phyloP scores from a whole-genome alignment of 2,113 vertebrate species.

The Phylloscopus trochiloides region DNA sequence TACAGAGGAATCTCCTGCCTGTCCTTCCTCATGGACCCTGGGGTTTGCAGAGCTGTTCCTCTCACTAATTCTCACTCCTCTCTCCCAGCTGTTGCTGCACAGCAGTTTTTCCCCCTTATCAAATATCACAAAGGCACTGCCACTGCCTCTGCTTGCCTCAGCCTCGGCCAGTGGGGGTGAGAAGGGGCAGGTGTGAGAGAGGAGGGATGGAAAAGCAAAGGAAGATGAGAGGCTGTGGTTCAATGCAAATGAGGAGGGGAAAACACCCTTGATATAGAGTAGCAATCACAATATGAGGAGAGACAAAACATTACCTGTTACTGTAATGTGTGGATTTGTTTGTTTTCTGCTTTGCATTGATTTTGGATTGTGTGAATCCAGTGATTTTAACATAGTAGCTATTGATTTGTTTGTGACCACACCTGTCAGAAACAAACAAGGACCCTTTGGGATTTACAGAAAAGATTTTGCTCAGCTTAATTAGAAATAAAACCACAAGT shows the following conservation, averaged over 20 bases:
- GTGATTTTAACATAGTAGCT: not conserved
- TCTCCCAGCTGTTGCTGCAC: not conserved
- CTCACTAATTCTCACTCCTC: not conserved
- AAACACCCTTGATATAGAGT: not conserved
- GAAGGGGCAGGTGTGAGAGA: not conserved
- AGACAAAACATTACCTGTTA: not conserved
- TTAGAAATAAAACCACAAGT: not conserved
- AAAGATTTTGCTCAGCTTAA: not conserved
- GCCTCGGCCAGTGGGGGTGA: not conserved
- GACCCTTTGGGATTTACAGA: not conserved
- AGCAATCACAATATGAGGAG: not conserved
- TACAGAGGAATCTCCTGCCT: not conserved
- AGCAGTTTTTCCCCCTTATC: not conserved
- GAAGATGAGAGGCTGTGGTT: not conserved
- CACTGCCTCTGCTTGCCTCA: accelerated
- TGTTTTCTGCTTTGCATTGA: slow-evolving; percentile 1
- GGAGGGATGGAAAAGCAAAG: not conserved
- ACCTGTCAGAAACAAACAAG: not conserved
- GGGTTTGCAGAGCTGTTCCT: not conserved
- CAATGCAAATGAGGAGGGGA: not conserved
- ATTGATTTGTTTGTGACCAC: not conserved
- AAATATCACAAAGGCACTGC: not conserved
- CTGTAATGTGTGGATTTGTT: not conserved
- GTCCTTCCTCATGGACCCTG: not conserved
- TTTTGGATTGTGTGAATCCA: not conserved